Base-by-base conservation (phyloP, 2,888 invertebrate genomes). In the Drosophila paucipuncta region DNA sequence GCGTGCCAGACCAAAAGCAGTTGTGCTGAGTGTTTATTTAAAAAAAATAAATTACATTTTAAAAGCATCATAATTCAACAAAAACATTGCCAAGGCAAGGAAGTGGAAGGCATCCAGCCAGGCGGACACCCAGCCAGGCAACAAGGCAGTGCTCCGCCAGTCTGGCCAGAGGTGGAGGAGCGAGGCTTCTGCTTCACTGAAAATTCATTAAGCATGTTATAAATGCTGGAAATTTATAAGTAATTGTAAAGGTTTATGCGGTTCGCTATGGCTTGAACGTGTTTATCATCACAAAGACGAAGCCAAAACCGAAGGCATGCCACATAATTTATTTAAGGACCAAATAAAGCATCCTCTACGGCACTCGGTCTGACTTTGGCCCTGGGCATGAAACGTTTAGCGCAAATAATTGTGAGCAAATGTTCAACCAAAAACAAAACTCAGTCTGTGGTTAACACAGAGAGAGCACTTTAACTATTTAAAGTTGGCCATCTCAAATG, bases 21-120 rank as follows among this genome's bases (percentile, higher is more conserved):
- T 80, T 73, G 68, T 65, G 76, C 74, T 67, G 82, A 75, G 85
- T 85, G 88, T 88, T 89, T 89, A 85, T 89, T 85, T 89, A 82
- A 89, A 90, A 80, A 87, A 89, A 82, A 85, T 87, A 90, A 90
- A 86, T 86, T 86, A 85, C 90, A 82, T 88, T 86, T 86, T 90
- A 90, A 86, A 86, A 86, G 85, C 85, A 88, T 86, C 85, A 86
- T 86, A 86, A 86, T 90, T 86, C 90, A 86, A 86, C 71, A 83
- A 88, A 90, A 90, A 88, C 85, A 90, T 76, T 76, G 72, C 83
- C 78, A 83, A 76, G 74, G 69, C 75, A 73, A 60, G 69, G 43
- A 79, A 72, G 59, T 60, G 81, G 58, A 78, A 66, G 43, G 50
- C 76, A 64, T 37, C 39, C 62, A 69, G 66, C 63, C 76, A 71